A percentile compares a stretch with the other conserved stretches of the same genome.
phyloP scores from a whole-genome alignment of 2,113 vertebrate genomes.

The Peucedramus taeniatus region DNA sequence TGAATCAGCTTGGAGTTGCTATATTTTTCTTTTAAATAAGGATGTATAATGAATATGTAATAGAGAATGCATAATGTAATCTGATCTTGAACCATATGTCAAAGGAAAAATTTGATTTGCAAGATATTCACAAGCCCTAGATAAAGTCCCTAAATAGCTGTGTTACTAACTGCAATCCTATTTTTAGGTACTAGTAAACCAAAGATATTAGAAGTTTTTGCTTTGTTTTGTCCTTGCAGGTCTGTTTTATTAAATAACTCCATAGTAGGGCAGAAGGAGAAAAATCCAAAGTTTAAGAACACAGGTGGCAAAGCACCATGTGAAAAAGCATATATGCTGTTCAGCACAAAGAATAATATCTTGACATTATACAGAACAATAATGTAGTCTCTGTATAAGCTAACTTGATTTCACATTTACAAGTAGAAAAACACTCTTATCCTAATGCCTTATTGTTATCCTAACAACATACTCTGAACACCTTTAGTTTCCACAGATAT shows the following conservation, averaged over 20 bases:
- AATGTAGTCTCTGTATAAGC: background rate
- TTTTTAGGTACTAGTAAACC: background rate
- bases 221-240: background rate
- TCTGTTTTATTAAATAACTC: constrained; percentile 2
- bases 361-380: background rate
- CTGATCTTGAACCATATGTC: background rate
- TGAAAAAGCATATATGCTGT: background rate
- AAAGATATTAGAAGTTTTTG: background rate
- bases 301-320: background rate
- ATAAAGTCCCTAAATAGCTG: background rate
- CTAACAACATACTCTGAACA: background rate
- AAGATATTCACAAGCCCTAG: background rate
- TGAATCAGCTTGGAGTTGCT: background rate
- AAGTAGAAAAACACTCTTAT: background rate
- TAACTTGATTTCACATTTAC: background rate
- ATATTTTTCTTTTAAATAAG: background rate
- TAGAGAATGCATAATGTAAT: background rate
- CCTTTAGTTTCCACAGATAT: background rate
- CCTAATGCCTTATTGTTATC: background rate
- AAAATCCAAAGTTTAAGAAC: background rate
- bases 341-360: background rate
- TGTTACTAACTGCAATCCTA: background rate
- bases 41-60: background rate
- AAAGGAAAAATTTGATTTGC: background rate
- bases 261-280: background rate